Base-by-base conservation (phyloP, 2,113 vertebrate species). In the Petrocephalus zakoni region DNA sequence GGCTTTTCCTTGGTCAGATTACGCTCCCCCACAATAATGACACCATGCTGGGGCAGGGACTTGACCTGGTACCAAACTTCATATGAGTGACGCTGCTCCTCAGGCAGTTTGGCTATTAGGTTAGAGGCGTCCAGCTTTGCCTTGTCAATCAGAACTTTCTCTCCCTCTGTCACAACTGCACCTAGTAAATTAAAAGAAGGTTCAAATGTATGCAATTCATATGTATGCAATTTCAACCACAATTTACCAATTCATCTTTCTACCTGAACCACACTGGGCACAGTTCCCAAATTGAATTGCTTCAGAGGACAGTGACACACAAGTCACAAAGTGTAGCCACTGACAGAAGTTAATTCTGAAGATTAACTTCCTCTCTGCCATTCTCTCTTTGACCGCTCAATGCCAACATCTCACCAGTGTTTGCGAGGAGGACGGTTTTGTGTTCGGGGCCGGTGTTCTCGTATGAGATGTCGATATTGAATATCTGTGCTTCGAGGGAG, bases 1-100 rank as follows among this genome's bases (percentile, higher is more conserved):
- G 97, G 96, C 84, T 98, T 97, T 90, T 96, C 96, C 90, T 93
- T 93, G 42, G 97, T 97, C 89, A 98, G 25, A 0, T 97, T 97
- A 93, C 94, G 94, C 90, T 98, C 96, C 81, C 97, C 96, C 25
- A 96, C 95, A 64, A 96, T 46, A 46, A 99, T 95, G 81, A 94
- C 89, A 0, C 97, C 97, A 29, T 97, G 95, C 0, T 90, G 93
- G 22, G 97, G 97, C 90, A 98, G 93, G 55, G 93, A 94, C 1
- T 91, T 94, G 88, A 99, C 96, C 91, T 97, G 96, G 93, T 96
- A 98, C 97, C 97, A 98, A 61, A 97, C 95, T 91, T 99, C 97
- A 83, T 95, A 95, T n/a, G 92, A 92, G 88, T 94, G 93, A 0
- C 92, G 93, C 58, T 96, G 95, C 21, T 93, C 90, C 3, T 94